These are phyloP conservation scores for Germaria angustata DNA, from an alignment of 2,888 invertebrate genomes.

Conservation along the genomic window DNA sequence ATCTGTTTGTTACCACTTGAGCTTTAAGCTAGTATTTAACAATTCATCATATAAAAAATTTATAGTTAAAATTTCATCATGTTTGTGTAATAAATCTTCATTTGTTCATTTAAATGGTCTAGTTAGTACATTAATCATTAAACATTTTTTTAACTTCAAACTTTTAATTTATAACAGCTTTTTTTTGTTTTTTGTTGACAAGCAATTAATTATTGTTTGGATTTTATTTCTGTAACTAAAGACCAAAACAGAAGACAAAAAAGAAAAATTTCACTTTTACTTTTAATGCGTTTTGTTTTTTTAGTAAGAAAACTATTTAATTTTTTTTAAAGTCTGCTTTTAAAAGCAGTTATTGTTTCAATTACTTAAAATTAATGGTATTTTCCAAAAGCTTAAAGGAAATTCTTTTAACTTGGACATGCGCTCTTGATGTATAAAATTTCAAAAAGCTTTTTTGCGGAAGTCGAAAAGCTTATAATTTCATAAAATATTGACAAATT, in stretches of 20 bases:
- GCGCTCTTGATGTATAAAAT: not conserved
- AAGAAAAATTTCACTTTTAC: conserved; percentile 48
- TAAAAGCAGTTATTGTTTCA: too few species aligned
- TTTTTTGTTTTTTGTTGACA: not conserved
- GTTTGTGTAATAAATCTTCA: not conserved
- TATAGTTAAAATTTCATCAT: too few species aligned
- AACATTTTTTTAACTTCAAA: not conserved
- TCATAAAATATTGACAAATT: not conserved
- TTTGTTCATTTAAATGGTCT: not conserved
- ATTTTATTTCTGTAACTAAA: not conserved
- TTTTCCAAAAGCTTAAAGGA: not conserved
- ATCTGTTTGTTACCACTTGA: too few species aligned
- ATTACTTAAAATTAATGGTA: not conserved
- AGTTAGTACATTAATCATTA: not conserved
- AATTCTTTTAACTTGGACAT: not conserved
- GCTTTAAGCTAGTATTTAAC: too few species aligned
- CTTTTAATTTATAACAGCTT: conserved; percentile 20
- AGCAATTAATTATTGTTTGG: not conserved
- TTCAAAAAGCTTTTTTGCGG: not conserved
- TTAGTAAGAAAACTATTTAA: too few species aligned
- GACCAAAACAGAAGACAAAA: not conserved
- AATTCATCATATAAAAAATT: too few species aligned
- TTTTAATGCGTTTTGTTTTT: not conserved
- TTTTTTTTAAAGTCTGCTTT: too few species aligned
- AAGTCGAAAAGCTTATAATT: not conserved